phyloP scores from a whole-genome alignment of 2,888 invertebrate genomes.

The Galerucella nymphaeae region DNA sequence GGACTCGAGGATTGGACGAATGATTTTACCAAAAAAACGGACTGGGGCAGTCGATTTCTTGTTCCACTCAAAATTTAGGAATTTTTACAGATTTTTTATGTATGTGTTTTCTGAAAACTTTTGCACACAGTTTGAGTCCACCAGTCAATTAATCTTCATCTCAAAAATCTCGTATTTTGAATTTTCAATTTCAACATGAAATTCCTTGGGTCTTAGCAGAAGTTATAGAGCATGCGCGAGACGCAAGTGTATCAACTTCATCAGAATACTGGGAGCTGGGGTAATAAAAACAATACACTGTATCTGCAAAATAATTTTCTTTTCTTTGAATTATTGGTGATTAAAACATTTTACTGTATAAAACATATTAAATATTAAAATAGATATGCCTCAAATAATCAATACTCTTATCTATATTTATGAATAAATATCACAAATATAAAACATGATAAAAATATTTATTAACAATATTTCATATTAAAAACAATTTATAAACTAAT shows the following conservation, averaged over 20 bases:
- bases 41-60: too few species aligned
- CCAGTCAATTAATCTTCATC: too few species aligned
- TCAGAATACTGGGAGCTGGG: background rate
- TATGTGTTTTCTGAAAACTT: too few species aligned
- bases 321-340: conserved; percentile 1
- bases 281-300: background rate
- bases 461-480: background rate
- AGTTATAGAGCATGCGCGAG: too few species aligned
- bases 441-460: background rate
- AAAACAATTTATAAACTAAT: background rate
- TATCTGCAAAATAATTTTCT: conserved; percentile 5
- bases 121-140: too few species aligned
- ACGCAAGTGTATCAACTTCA: background rate
- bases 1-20: too few species aligned
- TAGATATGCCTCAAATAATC: background rate
- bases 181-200: too few species aligned
- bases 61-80: too few species aligned
- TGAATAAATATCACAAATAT: background rate
- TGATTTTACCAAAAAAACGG: too few species aligned
- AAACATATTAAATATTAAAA: conserved; percentile 7
- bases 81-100: too few species aligned
- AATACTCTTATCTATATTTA: background rate
- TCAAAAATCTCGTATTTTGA: too few species aligned
- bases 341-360: background rate
- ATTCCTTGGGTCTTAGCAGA: too few species aligned